Base-by-base conservation (phyloP, 2,113 vertebrate species). In the Cryptoleucopteryx plumbea region DNA sequence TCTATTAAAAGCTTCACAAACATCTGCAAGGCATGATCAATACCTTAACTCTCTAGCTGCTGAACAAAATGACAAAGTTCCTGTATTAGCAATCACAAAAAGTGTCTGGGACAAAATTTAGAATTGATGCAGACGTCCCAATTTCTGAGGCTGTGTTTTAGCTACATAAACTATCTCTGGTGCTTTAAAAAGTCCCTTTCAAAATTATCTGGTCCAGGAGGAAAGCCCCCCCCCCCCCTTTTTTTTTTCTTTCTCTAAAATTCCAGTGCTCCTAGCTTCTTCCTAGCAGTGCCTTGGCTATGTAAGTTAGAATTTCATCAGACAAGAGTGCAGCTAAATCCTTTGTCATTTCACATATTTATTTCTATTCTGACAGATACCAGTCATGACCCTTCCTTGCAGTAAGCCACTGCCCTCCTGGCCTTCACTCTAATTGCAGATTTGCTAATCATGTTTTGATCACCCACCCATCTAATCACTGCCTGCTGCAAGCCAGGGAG, bases 381-480 rank as follows among this genome's bases (percentile, higher is more conserved):
- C 93, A 62, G 66, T n/a, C 20, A 48, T 86, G 93, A 89, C 93
- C 91, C n/a, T 47, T 73, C 52, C 81, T 70, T 27, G 61, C 86
- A 58, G 14, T 58, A 93, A 94, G 89, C 84, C 86, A 23, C 77
- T 87, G 94, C 94, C 91, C 97, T 91, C 25, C 86, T 52, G 91
- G 70, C 93, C 96, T 90, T 11, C 45, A 2, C 62, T 90, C 78
- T 94, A 93, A 95, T 90, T 93, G 95, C 96, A 81, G 89, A 81
- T 94, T 67, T 66, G 93, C 96, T 95, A 94, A 97, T 96, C 87
- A 65, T 1, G 70, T 93, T 95, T 70, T 68, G 95, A 72, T 82
- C 80, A 21, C 26, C 65, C 95, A 10, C 74, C 87, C 87, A 34
- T 67, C 62, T 78, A 70, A 90, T 88, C 71, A 2, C 82, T 22